Evolutionary conservation across 2,113 vertebrate genomes (phyloP).

Genomic region (Sterrhoptilus dennistouni): DNA sequence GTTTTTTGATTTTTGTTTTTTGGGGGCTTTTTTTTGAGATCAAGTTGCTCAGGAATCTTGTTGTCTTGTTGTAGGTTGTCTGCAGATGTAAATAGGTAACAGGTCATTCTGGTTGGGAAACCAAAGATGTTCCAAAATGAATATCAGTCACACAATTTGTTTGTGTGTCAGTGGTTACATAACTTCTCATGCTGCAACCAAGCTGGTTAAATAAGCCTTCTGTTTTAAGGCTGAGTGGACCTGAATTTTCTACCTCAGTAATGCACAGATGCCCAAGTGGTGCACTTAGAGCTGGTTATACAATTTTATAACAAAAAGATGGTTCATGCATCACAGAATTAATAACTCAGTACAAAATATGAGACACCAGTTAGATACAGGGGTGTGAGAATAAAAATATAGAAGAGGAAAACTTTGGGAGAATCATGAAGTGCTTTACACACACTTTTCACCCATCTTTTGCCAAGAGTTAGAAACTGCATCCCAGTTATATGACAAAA

Average conservation of each 20-base stretch:
- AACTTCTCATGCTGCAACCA: neutral
- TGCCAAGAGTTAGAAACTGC: neutral
- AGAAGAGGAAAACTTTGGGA: neutral
- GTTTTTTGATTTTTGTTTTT: too few relatives aligned
- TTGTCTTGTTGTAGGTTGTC: neutral
- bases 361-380: neutral
- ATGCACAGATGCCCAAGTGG: neutral
- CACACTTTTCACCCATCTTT: neutral
- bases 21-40: neutral
- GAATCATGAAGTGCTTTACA: neutral
- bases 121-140: neutral
- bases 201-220: neutral
- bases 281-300: neutral
- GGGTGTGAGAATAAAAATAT: neutral
- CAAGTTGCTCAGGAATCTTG: neutral
- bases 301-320: neutral
- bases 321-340: neutral
- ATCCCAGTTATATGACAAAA: neutral
- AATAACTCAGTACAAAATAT: neutral
- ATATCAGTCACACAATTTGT: neutral
- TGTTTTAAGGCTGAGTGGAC: slow-evolving; percentile 2
- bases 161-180: slow-evolving; percentile 6
- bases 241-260: slow-evolving; percentile 12
- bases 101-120: neutral
- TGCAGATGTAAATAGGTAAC: neutral